These are phyloP conservation scores for Saccostrea cuccullata DNA, from an alignment of 1,140 invertebrate species.

Conservation along the genomic window DNA sequence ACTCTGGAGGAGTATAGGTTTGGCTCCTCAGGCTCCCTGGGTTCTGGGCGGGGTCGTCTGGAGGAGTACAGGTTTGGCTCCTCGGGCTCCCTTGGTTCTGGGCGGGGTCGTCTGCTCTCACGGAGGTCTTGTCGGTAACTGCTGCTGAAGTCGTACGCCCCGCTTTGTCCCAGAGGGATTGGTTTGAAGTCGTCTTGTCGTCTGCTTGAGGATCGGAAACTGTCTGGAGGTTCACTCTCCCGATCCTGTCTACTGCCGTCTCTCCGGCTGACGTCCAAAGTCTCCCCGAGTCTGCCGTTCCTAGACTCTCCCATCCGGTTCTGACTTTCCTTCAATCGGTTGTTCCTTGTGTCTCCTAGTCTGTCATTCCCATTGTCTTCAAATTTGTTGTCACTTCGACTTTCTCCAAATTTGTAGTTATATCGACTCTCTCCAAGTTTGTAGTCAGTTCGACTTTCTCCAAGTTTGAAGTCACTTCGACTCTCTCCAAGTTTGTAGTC, in stretches of 20 bases:
- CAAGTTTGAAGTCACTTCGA: not conserved
- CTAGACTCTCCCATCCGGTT: not conserved
- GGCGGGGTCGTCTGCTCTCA: not conserved
- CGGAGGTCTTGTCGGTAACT: not conserved
- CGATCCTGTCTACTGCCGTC: not conserved
- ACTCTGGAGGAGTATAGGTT: not conserved
- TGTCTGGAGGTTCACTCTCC: not conserved
- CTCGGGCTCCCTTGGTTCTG: not conserved
- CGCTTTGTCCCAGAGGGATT: not conserved
- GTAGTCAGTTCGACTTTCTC: not conserved
- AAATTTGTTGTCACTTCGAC: not conserved
- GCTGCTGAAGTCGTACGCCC: not conserved
- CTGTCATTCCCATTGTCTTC: not conserved
- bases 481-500: not conserved
- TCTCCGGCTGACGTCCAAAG: not conserved
- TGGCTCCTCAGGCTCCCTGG: not conserved
- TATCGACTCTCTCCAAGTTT: not conserved
- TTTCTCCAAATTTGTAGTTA: not conserved
- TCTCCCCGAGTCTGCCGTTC: not conserved
- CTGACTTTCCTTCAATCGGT: not conserved
- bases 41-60: not conserved
- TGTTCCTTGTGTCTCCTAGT: not conserved
- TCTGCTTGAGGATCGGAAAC: not conserved
- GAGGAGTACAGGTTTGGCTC: not conserved
- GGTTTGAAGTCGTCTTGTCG: conserved; percentile 9